Percentiles rank a stretch among this genome's conserved stretches.
Evolutionary conservation across 2,888 invertebrate genomes (phyloP).

Genomic region (Aricia artaxerxes): DNA sequence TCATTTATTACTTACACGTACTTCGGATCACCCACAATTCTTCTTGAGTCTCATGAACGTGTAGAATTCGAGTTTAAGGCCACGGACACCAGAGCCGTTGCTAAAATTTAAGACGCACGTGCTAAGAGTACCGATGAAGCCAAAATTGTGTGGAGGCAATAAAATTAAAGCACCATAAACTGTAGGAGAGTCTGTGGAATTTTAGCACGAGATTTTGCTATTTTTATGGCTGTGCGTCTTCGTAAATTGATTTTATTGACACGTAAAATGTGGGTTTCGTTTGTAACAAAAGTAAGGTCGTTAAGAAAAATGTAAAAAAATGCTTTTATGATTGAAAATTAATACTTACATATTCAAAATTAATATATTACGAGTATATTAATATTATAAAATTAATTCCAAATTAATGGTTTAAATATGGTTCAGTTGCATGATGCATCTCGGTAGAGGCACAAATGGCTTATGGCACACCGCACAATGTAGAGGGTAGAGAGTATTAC

Average conservation of each 20-base stretch:
- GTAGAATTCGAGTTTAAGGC: constrained; percentile 62
- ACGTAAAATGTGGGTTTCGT: neutral
- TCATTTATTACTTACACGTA: constrained; percentile 60
- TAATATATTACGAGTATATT: too few species aligned
- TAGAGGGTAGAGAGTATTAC: too few species aligned
- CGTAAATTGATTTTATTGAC: neutral
- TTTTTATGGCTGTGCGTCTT: neutral
- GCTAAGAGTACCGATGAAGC: constrained; percentile 46
- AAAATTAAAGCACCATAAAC: constrained; percentile 19
- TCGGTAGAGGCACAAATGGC: too few species aligned
- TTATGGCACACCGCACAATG: too few species aligned
- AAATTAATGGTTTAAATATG: too few species aligned
- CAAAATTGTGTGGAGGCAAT: constrained; percentile 7
- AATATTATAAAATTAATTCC: too few species aligned
- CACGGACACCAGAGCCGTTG: constrained; percentile 56
- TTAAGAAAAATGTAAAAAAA: neutral
- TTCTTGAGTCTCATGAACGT: constrained; percentile 67
- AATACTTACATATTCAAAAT: too few species aligned
- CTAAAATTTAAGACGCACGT: constrained; percentile 57
- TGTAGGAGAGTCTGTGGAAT: neutral
- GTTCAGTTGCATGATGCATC: too few species aligned
- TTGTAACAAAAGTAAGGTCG: neutral
- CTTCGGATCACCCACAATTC: constrained; percentile 66
- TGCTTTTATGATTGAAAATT: too few species aligned
- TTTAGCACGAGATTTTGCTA: constrained; percentile 15